A percentile compares a stretch with the other conserved stretches of the same genome.
Evolutionary conservation across 2,113 vertebrate species (phyloP).

Genomic region (Otus sunia): DNA sequence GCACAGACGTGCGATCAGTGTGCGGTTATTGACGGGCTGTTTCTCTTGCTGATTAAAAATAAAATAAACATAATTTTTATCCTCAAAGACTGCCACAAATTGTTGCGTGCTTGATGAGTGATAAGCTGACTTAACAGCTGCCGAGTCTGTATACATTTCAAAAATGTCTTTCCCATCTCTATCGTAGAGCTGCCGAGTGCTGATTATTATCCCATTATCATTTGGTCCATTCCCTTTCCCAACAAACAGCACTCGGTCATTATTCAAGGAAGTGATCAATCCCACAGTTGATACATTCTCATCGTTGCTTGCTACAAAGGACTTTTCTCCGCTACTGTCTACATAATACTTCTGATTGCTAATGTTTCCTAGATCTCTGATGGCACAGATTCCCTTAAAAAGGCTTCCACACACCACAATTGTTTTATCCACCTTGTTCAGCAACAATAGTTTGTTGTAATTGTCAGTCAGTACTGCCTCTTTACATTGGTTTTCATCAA

Average conservation of each 20-base stretch:
- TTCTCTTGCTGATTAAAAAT: constrained; percentile 88
- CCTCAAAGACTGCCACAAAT: constrained; percentile 84
- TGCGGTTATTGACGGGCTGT: constrained; percentile 82
- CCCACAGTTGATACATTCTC: constrained; percentile 88
- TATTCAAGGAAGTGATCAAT: constrained; percentile 79
- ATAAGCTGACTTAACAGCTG: constrained; percentile 82
- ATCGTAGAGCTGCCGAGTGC: constrained; percentile 85
- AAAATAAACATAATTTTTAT: constrained; percentile 85
- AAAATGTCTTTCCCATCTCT: constrained; percentile 82
- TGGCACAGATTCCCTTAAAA: constrained; percentile 91
- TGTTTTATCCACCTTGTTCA: constrained; percentile 69
- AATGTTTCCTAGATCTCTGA: constrained; percentile 82
- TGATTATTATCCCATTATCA: constrained; percentile 93
- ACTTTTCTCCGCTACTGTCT: constrained; percentile 89
- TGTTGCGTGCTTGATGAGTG: constrained; percentile 78
- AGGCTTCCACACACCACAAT: constrained; percentile 91
- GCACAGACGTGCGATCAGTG: constrained; percentile 88
- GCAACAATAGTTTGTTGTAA: constrained; percentile 89
- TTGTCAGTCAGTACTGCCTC: constrained; percentile 79
- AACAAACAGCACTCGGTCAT: constrained; percentile 81
- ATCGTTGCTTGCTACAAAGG: constrained; percentile 92
- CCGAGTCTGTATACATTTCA: constrained; percentile 88
- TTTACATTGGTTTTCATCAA: constrained; percentile 81
- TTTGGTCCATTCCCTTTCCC: constrained; percentile 89
- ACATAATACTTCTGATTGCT: constrained; percentile 80